Conservation (phyloP, 2,888 invertebrate species). For the Drosophila kuntzei region DNA sequence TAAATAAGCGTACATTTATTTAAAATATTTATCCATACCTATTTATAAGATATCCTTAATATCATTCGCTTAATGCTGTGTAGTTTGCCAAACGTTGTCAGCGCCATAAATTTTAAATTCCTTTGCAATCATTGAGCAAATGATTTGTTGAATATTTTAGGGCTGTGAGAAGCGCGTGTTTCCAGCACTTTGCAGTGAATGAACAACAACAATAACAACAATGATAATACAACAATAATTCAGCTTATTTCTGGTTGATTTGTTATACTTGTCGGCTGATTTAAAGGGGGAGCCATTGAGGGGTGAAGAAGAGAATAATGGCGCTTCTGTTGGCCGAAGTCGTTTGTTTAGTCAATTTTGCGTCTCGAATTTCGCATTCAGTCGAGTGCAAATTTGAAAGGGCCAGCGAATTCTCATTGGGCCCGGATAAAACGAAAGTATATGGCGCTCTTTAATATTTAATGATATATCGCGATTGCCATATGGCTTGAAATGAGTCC, state of each 20-base stretch:
- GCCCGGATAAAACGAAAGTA: slow-evolving; percentile 19
- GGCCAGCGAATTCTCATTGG: slow-evolving; percentile 37
- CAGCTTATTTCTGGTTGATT: slow-evolving; percentile 44
- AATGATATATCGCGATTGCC: slow-evolving; percentile 38
- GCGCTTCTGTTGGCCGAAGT: slow-evolving; percentile 33
- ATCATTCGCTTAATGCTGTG: slow-evolving; percentile 40
- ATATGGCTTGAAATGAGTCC: slow-evolving; percentile 8
- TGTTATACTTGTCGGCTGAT: slow-evolving; percentile 11
- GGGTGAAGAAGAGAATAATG: slow-evolving; percentile 3
- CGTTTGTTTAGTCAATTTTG: slow-evolving; percentile 40
- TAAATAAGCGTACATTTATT: slow-evolving; percentile 12
- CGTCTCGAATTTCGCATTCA: slow-evolving; percentile 56
- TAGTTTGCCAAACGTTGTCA: neutral
- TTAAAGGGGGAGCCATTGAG: neutral
- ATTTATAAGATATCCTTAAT: slow-evolving; percentile 24
- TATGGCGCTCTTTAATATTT: slow-evolving; percentile 28
- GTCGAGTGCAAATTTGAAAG: slow-evolving; percentile 61
- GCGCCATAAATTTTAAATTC: slow-evolving; percentile 65
- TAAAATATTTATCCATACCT: neutral
- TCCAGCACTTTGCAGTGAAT: slow-evolving; percentile 13
- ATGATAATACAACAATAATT: slow-evolving; percentile 56
- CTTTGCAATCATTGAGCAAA: slow-evolving; percentile 63
- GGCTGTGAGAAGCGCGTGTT: slow-evolving; percentile 26
- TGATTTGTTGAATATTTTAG: slow-evolving; percentile 60
- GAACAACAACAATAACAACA: slow-evolving; percentile 19